phyloP scores from a whole-genome alignment of 1,140 invertebrate genomes.

The Pogonus chalceus region DNA sequence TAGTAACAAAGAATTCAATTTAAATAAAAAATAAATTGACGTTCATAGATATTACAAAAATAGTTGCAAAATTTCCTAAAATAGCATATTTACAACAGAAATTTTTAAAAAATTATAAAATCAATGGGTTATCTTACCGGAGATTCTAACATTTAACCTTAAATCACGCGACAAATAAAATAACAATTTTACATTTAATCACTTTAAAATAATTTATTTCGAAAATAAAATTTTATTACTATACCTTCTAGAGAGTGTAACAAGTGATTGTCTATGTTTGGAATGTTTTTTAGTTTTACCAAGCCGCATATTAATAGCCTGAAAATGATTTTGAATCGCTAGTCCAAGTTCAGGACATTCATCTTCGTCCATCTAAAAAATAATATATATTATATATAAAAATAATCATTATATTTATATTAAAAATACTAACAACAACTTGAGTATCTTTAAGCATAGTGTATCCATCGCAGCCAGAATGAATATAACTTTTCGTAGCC shows the following conservation, averaged over 20 bases:
- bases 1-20: too few species aligned
- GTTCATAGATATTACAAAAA: too few species aligned
- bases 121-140: too few species aligned
- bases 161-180: too few species aligned
- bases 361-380: conserved; percentile 61
- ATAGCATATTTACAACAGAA: too few species aligned
- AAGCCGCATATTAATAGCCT: conserved; percentile 66
- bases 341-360: conserved; percentile 71
- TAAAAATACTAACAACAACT: conserved; percentile 49
- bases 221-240: too few species aligned
- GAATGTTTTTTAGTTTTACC: conserved; percentile 59
- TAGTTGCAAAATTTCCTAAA: too few species aligned
- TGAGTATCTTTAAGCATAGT: conserved; percentile 61
- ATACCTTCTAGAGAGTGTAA: conserved; percentile 64
- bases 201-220: conserved; percentile 11
- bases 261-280: conserved; percentile 72
- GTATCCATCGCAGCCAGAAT: conserved; percentile 76
- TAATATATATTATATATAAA: conserved; percentile 1
- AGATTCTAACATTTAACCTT: too few species aligned
- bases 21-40: too few species aligned
- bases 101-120: too few species aligned
- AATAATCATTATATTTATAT: background rate
- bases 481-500: conserved; percentile 72
- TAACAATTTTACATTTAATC: too few species aligned
- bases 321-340: conserved; percentile 80